Evolutionary conservation across 2,888 invertebrate genomes (phyloP).

Genomic region (Eupithecia tripunctaria): DNA sequence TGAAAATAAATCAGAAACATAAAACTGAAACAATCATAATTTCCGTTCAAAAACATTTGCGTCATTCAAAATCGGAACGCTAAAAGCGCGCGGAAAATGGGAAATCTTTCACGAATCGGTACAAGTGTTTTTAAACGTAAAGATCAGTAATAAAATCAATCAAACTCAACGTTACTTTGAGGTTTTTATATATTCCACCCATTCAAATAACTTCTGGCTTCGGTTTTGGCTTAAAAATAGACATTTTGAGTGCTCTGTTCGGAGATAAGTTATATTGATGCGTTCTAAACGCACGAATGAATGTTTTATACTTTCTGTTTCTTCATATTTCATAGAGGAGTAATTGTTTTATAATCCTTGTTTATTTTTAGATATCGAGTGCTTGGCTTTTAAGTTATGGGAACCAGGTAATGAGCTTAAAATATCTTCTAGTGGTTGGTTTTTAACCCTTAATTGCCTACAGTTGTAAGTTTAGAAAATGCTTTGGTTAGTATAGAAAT

Average conservation of each 20-base stretch:
- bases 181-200: conserved; percentile 72
- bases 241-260: conserved; percentile 76
- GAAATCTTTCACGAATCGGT: conserved; percentile 55
- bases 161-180: conserved; percentile 71
- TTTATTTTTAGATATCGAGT: conserved; percentile 50
- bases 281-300: conserved; percentile 67
- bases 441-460: conserved; percentile 7
- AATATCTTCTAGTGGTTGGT: conserved; percentile 23
- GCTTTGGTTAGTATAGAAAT: not conserved
- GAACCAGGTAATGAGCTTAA: conserved; percentile 33
- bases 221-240: conserved; percentile 79
- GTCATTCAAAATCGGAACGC: conserved; percentile 41
- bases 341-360: conserved; percentile 60
- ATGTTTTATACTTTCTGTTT: conserved; percentile 65
- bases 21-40: conserved; percentile 25
- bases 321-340: conserved; percentile 56
- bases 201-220: conserved; percentile 47
- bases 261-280: conserved; percentile 79
- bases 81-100: conserved; percentile 49
- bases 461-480: conserved; percentile 2
- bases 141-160: conserved; percentile 79
- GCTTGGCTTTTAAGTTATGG: conserved; percentile 36
- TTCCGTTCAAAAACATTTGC: conserved; percentile 39
- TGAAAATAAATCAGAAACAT: conserved; percentile 6
- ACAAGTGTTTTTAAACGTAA: conserved; percentile 71